Evolutionary conservation across 30 jellyfish, hydroid and myxozoan species (phyloP).

Genomic region (Sanderia malayensis): DNA sequence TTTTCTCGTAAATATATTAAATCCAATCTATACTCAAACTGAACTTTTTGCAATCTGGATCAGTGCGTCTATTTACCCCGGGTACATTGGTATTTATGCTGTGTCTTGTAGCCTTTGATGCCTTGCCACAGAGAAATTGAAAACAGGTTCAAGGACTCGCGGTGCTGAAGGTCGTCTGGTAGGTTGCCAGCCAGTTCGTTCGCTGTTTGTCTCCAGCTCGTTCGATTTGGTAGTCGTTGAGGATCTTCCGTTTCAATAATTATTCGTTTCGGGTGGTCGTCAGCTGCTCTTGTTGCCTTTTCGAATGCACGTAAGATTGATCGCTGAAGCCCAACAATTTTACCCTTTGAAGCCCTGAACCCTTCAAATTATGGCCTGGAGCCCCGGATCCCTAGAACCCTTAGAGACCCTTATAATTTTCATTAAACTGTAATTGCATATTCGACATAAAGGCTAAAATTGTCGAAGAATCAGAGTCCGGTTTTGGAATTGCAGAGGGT

Average conservation of each 20-base stretch:
- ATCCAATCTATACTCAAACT: neutral
- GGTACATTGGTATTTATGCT: neutral
- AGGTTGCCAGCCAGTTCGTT: conserved; percentile 2
- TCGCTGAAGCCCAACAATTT: no score
- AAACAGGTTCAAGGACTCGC: neutral
- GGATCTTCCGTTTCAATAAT: neutral
- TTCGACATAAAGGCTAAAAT: no score
- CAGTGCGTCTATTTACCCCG: neutral
- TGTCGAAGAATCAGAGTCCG: no score
- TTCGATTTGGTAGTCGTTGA: conserved; percentile 9
- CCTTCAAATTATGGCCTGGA: no score
- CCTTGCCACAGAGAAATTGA: conserved; percentile 7
- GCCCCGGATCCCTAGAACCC: no score
- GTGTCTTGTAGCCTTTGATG: neutral
- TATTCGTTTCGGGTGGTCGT: conserved; percentile 11
- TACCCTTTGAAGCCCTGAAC: no score
- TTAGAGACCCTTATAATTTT: no score
- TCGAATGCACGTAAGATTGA: neutral
- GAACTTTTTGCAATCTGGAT: neutral
- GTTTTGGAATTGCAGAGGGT: no score
- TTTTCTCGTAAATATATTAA: no score
- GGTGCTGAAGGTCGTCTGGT: conserved; percentile 6
- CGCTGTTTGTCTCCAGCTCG: conserved; percentile 13
- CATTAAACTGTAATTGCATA: no score
- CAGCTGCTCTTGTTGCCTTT: conserved; percentile 16